Base-by-base conservation (phyloP, 2,113 vertebrate species). In the Mastomys natalensis region DNA sequence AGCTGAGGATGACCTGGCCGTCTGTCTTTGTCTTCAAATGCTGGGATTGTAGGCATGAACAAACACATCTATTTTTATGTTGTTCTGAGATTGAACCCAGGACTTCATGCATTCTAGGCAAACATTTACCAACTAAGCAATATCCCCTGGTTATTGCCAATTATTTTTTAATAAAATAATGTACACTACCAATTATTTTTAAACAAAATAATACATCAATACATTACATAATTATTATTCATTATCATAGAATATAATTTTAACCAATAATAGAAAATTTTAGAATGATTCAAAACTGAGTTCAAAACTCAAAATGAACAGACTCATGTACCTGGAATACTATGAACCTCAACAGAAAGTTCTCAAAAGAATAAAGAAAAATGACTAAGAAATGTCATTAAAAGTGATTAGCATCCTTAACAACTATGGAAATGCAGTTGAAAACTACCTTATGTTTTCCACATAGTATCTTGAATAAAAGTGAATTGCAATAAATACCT, bases 91-190 rank as follows among this genome's bases (percentile, higher is more conserved):
- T 4, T 12, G 9, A 64, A 86, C 26, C 26, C 60, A 85, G 31
- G 60, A 1, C 60, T 66, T 43, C 29, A 34, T 86, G 10, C 16
- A 37, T 87, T 17, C 62, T 31, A 48, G 43, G 43, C 62, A 86
- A 51, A 29, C 17, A 48, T 37, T 84, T 66, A 68, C 31, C 3
- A 87, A 68, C 40, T 48, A 48, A 87, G 62, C 8, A 68, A 37
- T 37, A 68, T 1, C 10, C 84, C 84, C 60, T 29, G 68, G 5
- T 19, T 31, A 34, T 19, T 95, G 22, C 10, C 66, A 93, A 55
- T 24, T 93, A 2, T 76, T 93, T 93, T 90, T 31, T 90, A 89
- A 92, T 12, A 82, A 78, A 93, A 78, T 15, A n/a, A 53, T n/a
- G 19, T n/a, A 10, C 22, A 55, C 37, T 81, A 22, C 9, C 64